phyloP scores from a whole-genome alignment of 2,797 vertebrate genomes.

The Macropus fuliginosus region DNA sequence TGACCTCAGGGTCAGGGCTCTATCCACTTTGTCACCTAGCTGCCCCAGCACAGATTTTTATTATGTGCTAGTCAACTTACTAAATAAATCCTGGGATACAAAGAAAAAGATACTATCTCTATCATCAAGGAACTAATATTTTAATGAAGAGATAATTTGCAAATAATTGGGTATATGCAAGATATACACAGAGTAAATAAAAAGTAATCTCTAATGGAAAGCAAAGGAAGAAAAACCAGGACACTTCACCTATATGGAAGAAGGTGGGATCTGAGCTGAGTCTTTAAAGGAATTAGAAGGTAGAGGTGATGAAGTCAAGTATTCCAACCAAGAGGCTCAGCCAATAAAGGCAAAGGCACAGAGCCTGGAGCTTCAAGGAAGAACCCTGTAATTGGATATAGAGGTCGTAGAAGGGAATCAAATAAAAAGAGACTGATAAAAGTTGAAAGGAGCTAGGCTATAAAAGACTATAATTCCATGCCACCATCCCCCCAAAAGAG shows the following conservation, averaged over 20 bases:
- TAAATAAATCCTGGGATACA: neutral
- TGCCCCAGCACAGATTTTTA: neutral
- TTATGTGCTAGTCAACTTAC: neutral
- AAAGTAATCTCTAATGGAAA: neutral
- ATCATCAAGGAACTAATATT: neutral
- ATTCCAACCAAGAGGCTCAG: neutral
- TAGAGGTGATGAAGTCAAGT: neutral
- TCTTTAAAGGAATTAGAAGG: neutral
- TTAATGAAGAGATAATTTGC: neutral
- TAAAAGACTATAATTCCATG: neutral
- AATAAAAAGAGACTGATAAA: neutral
- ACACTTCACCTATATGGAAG: neutral
- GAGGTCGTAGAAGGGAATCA: neutral
- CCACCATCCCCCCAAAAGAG: no score
- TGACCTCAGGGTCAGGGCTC: neutral
- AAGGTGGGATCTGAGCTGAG: neutral
- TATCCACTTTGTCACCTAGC: neutral
- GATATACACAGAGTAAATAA: neutral
- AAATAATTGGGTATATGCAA: neutral
- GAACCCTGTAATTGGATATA: neutral
- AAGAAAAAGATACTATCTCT: neutral
- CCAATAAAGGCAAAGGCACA: neutral
- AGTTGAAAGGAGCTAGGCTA: neutral
- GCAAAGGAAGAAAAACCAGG: neutral
- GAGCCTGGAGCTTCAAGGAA: neutral